Percentiles rank a stretch among this genome's conserved stretches.
Conservation (phyloP, 2,888 invertebrate species). For the Trichopria drosophilae region DNA sequence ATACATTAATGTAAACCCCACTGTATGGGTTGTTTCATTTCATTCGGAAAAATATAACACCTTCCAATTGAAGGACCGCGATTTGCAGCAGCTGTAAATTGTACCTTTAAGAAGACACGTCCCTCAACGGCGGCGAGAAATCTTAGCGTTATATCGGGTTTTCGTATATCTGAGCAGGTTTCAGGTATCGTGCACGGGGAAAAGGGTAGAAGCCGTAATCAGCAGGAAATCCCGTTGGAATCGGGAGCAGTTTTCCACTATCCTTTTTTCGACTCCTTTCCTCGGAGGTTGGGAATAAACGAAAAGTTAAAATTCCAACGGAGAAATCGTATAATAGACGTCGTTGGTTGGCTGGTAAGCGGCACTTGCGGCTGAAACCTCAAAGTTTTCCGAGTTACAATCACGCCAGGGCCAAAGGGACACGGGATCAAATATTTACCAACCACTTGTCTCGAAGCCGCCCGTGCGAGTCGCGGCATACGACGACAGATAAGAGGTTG, state of each 20-base stretch:
- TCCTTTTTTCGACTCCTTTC: background rate
- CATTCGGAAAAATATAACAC: no score
- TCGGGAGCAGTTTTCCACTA: conserved; percentile 2
- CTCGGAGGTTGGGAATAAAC: background rate
- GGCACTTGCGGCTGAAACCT: background rate
- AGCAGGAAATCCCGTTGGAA: conserved; percentile 21
- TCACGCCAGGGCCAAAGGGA: conserved; percentile 34
- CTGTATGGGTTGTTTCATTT: no score
- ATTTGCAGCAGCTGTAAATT: no score
- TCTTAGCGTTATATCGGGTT: no score
- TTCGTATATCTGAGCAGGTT: no score
- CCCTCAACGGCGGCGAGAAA: no score
- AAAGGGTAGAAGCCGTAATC: conserved; percentile 9
- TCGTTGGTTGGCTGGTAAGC: background rate
- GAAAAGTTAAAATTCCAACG: conserved; percentile 10
- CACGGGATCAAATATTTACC: conserved; percentile 49
- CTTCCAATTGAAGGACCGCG: no score
- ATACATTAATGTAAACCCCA: no score
- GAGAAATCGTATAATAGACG: background rate
- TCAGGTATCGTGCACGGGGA: conserved; percentile 11
- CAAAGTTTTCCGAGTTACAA: conserved; percentile 37
- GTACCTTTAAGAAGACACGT: no score
- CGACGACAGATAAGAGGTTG: no score
- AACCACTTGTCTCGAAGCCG: conserved; percentile 43
- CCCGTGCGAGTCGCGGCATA: no score